Percentiles rank a stretch among this genome's conserved stretches.
phyloP scores from a whole-genome alignment of 2,888 invertebrate genomes.

The Tenthredo amoena region DNA sequence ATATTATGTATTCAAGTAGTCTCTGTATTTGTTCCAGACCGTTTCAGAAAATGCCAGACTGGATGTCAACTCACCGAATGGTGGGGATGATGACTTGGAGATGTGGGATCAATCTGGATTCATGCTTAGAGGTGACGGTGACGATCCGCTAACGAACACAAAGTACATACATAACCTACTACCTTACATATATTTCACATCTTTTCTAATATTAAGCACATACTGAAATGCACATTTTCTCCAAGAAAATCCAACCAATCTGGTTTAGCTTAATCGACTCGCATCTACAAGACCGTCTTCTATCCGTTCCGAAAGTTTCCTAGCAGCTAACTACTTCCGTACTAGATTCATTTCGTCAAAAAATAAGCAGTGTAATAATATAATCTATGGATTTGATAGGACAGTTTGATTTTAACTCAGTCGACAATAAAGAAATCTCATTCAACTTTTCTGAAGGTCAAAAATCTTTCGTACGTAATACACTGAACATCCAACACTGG shows the following conservation, averaged over 20 bases:
- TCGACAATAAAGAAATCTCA: background rate
- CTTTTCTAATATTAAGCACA: background rate
- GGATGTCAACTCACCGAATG: conserved; percentile 80
- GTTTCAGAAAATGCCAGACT: conserved; percentile 84
- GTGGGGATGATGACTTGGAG: conserved; percentile 86
- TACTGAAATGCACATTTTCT: background rate
- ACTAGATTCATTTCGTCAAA: background rate
- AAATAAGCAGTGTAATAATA: too few relatives aligned
- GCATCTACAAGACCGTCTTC: background rate
- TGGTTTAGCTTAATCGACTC: background rate
- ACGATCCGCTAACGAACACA: conserved; percentile 79
- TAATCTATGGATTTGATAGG: background rate
- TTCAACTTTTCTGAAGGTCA: background rate
- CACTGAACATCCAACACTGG: background rate
- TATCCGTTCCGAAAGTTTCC: background rate
- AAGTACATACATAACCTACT: conserved; percentile 61
- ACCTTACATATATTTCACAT: background rate
- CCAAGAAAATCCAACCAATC: background rate
- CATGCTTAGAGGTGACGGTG: conserved; percentile 85
- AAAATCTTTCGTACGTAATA: background rate
- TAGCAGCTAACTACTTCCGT: background rate
- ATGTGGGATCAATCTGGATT: conserved; percentile 88
- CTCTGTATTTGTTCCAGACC: conserved; percentile 79
- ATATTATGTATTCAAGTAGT: background rate
- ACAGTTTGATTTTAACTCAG: background rate